Base-by-base conservation (phyloP, 2,113 vertebrate genomes). In the Oncorhynchus tshawytscha region DNA sequence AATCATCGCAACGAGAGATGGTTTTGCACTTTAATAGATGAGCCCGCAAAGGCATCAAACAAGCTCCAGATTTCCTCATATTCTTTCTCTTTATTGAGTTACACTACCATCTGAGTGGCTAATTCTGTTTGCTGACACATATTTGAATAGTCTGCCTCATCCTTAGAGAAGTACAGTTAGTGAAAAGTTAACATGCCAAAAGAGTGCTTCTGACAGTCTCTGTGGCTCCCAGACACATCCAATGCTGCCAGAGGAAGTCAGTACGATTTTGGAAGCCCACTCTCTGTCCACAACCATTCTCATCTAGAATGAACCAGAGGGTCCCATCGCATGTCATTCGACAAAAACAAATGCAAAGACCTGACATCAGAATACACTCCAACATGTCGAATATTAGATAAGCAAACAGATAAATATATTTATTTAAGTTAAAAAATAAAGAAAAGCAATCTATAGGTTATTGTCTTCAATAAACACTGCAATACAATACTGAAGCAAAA, bases 171-270 rank as follows among this genome's bases (percentile, higher is more conserved):
- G 84, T 80, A 74, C 81, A 78, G 78, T 79, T 71, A 76, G 79
- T 88, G 80, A 79, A 74, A 75, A 78, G 81, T 77, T 67, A 68
- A 66, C 67, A 83, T 72, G 83, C 83, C 79, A 88, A 85, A 86
- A 84, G 31, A 82, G 82, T 87, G 81, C 78, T 87, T 70, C 77
- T 82, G 88, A 84, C 75, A 78, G 81, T 84, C 71, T 77, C 79
- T 45, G 31, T 65, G 82, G 80, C 67, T 74, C 82, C 66, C 66
- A 31, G 66, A 31, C 15, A 13, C 66, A 16, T 67, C 66, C 65
- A 67, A 79, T 74, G 66, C 82, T 84, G 81, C 83, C 81, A 83
- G 71, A 64, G 3, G 67, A 84, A 34, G 72, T 78, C 77, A 81
- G 72, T 71, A 64, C 77, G 85, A 84, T 83, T 87, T 83, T 80